Evolutionary conservation across 2,888 invertebrate species (phyloP).

Genomic region (Bruchidius siliquastri): DNA sequence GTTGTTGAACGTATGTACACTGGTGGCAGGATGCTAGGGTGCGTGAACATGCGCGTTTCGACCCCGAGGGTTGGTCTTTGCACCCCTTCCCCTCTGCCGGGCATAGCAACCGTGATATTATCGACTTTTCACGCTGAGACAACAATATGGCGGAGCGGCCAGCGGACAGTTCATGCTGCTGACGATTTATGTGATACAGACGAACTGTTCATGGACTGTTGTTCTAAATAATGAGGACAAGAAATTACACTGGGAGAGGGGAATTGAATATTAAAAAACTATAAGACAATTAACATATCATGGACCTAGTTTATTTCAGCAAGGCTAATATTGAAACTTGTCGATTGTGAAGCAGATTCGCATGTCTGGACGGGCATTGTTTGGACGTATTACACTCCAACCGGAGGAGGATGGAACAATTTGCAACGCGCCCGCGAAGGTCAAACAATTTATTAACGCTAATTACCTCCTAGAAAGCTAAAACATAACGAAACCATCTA

Average conservation of each 20-base stretch:
- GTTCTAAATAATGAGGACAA: too few relatives aligned
- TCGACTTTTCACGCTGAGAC: constrained; percentile 36
- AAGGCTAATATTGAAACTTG: background rate
- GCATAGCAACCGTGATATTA: constrained; percentile 37
- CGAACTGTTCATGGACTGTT: background rate
- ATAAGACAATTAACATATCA: too few relatives aligned
- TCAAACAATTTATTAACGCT: background rate
- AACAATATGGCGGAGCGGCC: constrained; percentile 1
- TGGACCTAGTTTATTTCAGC: too few relatives aligned
- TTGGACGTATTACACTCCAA: background rate
- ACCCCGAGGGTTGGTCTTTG: constrained; percentile 31
- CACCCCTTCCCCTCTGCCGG: constrained; percentile 21
- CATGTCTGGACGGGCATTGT: background rate
- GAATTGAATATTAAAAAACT: too few relatives aligned
- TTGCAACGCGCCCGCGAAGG: background rate
- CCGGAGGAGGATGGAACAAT: background rate
- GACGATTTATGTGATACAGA: background rate
- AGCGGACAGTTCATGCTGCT: background rate
- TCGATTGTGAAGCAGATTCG: background rate
- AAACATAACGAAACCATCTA: background rate
- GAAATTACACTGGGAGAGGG: too few relatives aligned
- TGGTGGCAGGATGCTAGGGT: constrained; percentile 14
- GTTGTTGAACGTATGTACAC: background rate
- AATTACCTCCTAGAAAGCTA: background rate
- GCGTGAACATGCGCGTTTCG: constrained; percentile 35